phyloP scores from a whole-genome alignment of 2,797 vertebrate genomes.

The Acrossocheilus wenchowensis region DNA sequence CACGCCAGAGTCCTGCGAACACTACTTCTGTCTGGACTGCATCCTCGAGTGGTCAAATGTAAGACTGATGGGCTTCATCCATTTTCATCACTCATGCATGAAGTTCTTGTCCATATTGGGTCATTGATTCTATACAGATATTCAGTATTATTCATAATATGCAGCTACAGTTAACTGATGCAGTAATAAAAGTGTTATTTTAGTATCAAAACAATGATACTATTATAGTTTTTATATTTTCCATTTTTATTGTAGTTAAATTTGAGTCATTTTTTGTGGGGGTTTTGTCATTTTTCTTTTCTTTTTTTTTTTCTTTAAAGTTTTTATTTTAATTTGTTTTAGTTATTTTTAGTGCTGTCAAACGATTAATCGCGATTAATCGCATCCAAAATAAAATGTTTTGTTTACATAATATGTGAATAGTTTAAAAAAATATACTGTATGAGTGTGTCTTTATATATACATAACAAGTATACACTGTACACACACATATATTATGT shows the following conservation, averaged over 20 bases:
- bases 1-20: conserved; percentile 92
- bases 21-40: conserved; percentile 98
- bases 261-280: not conserved
- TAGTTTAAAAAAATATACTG: too few species aligned
- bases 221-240: not conserved
- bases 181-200: not conserved
- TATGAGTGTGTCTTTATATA: too few species aligned
- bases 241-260: not conserved
- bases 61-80: conserved; percentile 50
- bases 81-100: not conserved
- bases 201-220: not conserved
- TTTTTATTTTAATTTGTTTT: not conserved
- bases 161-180: not conserved
- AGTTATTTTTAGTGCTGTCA: not conserved
- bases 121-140: not conserved
- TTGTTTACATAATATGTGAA: too few species aligned
- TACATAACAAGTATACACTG: too few species aligned
- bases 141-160: not conserved
- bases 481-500: too few species aligned
- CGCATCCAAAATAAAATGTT: too few species aligned
- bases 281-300: too few species aligned
- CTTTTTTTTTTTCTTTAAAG: not conserved
- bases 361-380: too few species aligned
- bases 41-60: conserved; percentile 97
- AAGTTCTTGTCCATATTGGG: not conserved